Evolutionary conservation across 2,888 invertebrate species (phyloP).

Genomic region (Aphodius granarius): DNA sequence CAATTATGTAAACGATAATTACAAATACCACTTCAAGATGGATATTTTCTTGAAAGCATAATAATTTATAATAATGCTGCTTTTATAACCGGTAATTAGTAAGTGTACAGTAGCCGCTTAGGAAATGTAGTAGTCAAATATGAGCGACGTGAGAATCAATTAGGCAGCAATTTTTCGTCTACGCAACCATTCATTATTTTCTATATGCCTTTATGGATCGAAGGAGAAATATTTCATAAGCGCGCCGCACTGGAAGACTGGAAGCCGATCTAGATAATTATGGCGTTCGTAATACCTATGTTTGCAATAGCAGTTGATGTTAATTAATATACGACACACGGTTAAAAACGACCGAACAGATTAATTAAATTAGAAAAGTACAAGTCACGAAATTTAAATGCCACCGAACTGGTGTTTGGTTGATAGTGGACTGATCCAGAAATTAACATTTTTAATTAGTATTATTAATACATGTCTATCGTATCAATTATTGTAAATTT

Average conservation of each 20-base stretch:
- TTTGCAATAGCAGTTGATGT: background rate
- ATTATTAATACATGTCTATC: no score
- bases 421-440: background rate
- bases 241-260: background rate
- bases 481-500: no score
- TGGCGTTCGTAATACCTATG: background rate
- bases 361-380: background rate
- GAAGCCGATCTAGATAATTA: background rate
- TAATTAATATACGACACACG: background rate
- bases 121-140: conserved; percentile 8
- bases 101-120: conserved; percentile 1
- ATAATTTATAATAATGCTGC: background rate
- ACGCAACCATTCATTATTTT: background rate
- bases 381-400: background rate
- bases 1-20: background rate
- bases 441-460: background rate
- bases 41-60: background rate
- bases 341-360: background rate
- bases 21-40: background rate
- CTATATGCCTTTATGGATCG: background rate
- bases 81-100: conserved; percentile 5
- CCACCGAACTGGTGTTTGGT: background rate
- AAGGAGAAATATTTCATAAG: background rate
- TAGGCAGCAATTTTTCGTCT: conserved; percentile 2
- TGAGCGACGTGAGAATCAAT: conserved; percentile 14